phyloP scores from a whole-genome alignment of 2,113 vertebrate species.

The Ornithorhynchus anatinus region DNA sequence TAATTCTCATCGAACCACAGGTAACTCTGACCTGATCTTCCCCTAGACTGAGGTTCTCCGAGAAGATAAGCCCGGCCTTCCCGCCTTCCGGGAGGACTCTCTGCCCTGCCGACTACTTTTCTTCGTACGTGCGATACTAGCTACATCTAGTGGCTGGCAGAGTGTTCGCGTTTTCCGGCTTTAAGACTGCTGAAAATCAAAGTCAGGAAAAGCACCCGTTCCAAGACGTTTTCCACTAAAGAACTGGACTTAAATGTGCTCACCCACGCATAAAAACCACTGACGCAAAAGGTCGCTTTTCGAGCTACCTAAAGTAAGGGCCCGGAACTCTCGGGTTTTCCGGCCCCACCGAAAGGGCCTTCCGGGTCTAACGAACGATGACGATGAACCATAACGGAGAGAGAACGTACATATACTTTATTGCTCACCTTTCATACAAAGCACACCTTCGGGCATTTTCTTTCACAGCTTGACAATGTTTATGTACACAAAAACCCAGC shows the following conservation, averaged over 20 bases:
- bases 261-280: neutral
- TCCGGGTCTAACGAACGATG: neutral
- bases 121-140: constrained; percentile 30
- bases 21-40: neutral
- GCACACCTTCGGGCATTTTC: constrained; percentile 84
- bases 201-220: neutral
- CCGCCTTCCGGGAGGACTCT: too few relatives aligned
- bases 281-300: neutral
- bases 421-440: constrained; percentile 87
- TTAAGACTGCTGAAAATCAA: neutral
- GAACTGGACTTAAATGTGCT: neutral
- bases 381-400: constrained; percentile 57
- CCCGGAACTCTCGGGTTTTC: neutral
- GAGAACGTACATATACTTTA: constrained; percentile 79
- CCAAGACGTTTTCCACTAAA: neutral
- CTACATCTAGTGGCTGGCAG: constrained; percentile 66
- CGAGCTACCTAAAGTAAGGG: neutral
- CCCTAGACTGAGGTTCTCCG: too few relatives aligned
- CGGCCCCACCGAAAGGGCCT: neutral
- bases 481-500: constrained; percentile 79
- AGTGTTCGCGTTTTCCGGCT: neutral
- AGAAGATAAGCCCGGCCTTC: too few relatives aligned
- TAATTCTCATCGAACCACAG: too few relatives aligned
- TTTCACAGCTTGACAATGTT: constrained; percentile 83
- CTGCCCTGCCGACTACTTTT: neutral